phyloP scores from a whole-genome alignment of 2,113 vertebrate genomes.

The Podarcis muralis region DNA sequence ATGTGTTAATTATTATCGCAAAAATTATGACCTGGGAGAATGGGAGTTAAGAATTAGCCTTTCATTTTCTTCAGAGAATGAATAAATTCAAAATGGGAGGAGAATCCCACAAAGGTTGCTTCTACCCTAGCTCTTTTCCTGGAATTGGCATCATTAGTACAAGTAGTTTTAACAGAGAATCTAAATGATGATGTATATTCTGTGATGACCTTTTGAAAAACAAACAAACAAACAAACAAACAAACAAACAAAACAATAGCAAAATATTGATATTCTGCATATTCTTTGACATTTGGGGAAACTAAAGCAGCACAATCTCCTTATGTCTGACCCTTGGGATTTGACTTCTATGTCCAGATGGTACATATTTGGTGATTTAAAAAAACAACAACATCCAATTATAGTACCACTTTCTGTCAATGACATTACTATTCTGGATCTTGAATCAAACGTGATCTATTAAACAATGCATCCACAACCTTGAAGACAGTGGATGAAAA shows the following conservation, averaged over 20 bases:
- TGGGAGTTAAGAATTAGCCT: slow-evolving; percentile 9
- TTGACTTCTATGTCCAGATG: background rate
- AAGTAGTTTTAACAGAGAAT: background rate
- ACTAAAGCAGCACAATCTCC: slow-evolving; percentile 30
- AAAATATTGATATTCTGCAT: slow-evolving; percentile 20
- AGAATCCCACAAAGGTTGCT: background rate
- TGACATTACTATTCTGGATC: slow-evolving; percentile 8
- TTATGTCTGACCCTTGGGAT: slow-evolving; percentile 19
- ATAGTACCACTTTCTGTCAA: background rate
- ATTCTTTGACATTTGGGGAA: slow-evolving; percentile 2
- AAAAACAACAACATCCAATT: too few species aligned
- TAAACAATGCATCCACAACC: slow-evolving; percentile 42
- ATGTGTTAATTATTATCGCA: slow-evolving; percentile 9
- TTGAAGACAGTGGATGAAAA: slow-evolving; percentile 43
- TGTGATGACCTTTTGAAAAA: background rate
- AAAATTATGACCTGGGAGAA: background rate
- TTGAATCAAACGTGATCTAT: slow-evolving; percentile 45
- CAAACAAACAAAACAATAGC: background rate
- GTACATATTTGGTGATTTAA: slow-evolving; percentile 20
- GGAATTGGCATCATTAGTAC: background rate
- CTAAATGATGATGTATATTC: background rate
- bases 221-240: background rate
- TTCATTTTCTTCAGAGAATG: background rate
- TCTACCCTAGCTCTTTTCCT: background rate
- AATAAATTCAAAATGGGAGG: background rate